Evolutionary conservation across 53 echinoderm and acorn worm species (phyloP), one percentile per base, ranked within the genome.

Genomic region (Actinopyga echinites): DNA sequence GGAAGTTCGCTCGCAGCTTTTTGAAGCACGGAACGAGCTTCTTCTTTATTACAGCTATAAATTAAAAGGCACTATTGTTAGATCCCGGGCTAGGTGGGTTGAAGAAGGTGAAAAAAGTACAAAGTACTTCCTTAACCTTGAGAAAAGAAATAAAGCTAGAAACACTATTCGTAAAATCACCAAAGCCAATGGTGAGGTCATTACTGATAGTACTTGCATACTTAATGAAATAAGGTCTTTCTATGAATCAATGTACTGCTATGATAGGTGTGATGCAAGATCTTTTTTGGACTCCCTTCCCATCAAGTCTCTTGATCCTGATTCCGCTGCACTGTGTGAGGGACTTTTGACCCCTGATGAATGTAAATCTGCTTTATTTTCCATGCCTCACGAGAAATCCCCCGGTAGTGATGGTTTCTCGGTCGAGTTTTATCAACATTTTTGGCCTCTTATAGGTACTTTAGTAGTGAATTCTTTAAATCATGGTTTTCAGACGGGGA

Each of bases 31-130:
- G 42, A 12, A 15, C 31, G 31, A 83, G 67, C 49, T 83, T 8
- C n/a, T 58, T n/a, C 40, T 26, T 23, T 49, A 65, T 26, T 66
- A 66, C 38, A 54, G 26, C 10, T 67, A 36, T 29, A 43, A 65
- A 10, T 65, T 65, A 8, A 15, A 65, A 30, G 83, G 63, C 25
- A 65, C 58, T 40, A 65, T 83, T 28, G 25, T 83, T 25, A 83
- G 83, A 83, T 83, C 83, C 15, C 64, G 69, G 31, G 69, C 83
- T 5, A 56, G 69, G 30, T 68, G 83, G 69, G 83, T 83, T n/a
- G n/a, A n/a, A 9, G 82, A 37, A 37, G 37, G 37, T 7, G 37
- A 37, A 37, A 37, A 37, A 37, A n/a, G n/a, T n/a, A n/a, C n/a
- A n/a, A n/a, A n/a, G n/a, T n/a, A n/a, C n/a, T n/a, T n/a, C n/a